These are phyloP conservation scores for Caranx melampygus DNA, from an alignment of 2,113 vertebrate genomes.

Conservation along the genomic window DNA sequence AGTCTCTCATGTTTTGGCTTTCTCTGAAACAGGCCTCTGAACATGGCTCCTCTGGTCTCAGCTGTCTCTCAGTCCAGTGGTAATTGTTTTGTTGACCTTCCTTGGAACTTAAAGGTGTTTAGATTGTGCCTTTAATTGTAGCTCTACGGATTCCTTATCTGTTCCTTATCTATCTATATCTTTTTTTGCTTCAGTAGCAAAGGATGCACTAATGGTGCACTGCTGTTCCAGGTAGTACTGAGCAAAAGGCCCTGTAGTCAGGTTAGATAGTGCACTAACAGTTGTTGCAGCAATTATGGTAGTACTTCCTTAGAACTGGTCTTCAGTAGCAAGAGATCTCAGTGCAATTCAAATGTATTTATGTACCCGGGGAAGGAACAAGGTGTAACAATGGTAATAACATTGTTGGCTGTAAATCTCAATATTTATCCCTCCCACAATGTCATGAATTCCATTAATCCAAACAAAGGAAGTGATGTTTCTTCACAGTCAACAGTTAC, in stretches of 20 bases:
- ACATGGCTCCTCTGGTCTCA: conserved; percentile 64
- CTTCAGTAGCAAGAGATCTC: background rate
- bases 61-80: conserved; percentile 8
- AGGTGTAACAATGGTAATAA: background rate
- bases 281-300: conserved; percentile 2
- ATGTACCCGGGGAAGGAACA: background rate
- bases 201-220: background rate
- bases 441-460: conserved; percentile 26
- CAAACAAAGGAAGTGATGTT: conserved; percentile 26
- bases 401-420: conserved; percentile 14
- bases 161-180: too few species aligned
- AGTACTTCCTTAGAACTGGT: conserved; percentile 1
- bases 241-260: background rate
- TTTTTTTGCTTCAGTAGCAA: background rate
- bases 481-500: conserved; percentile 28
- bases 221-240: background rate
- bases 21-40: conserved; percentile 78
- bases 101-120: background rate
- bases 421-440: conserved; percentile 41
- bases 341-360: background rate
- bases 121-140: background rate
- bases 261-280: conserved; percentile 3
- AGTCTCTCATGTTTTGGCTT: conserved; percentile 86
- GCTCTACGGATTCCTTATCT: background rate
- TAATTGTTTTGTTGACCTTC: conserved; percentile 5